Percentiles rank a stretch among this genome's conserved stretches.
Conservation (phyloP, 1,140 invertebrate genomes). For the Tetragnatha versicolor region DNA sequence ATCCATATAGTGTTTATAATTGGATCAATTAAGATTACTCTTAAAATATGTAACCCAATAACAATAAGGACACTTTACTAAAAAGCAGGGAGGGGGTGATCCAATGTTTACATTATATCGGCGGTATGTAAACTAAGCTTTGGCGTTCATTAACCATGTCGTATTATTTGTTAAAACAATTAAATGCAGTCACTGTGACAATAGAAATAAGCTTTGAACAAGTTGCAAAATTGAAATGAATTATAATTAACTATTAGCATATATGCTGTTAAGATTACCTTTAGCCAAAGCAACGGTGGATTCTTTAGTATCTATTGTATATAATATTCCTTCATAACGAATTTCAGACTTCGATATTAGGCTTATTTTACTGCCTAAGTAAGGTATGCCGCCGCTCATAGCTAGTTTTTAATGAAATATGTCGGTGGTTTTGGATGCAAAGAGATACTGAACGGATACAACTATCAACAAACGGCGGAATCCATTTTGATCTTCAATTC, state of each 20-base stretch:
- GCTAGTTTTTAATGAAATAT: neutral
- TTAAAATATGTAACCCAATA: too few species aligned
- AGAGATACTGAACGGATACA: constrained; percentile 15
- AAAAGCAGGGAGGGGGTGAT: too few species aligned
- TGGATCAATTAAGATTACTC: too few species aligned
- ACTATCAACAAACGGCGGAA: neutral
- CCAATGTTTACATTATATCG: too few species aligned
- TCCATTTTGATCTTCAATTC: neutral
- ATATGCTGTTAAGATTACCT: constrained; percentile 82
- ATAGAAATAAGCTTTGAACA: too few species aligned
- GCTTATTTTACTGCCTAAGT: constrained; percentile 99
- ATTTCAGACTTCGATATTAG: constrained; percentile 99
- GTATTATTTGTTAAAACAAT: too few species aligned
- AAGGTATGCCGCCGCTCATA: constrained; percentile 80
- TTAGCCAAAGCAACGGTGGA: constrained; percentile 98
- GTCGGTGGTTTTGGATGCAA: neutral
- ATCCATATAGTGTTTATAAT: too few species aligned
- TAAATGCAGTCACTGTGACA: too few species aligned
- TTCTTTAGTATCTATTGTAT: constrained; percentile 98
- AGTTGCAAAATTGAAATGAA: constrained; percentile 72
- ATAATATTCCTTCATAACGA: constrained; percentile 98
- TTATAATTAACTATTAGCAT: too few species aligned
- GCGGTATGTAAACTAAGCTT: too few species aligned
- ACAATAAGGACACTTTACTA: too few species aligned
- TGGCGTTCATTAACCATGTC: too few species aligned